These are phyloP conservation scores for Eupithecia insigniata DNA, from an alignment of 2,888 invertebrate species.

Conservation along the genomic window DNA sequence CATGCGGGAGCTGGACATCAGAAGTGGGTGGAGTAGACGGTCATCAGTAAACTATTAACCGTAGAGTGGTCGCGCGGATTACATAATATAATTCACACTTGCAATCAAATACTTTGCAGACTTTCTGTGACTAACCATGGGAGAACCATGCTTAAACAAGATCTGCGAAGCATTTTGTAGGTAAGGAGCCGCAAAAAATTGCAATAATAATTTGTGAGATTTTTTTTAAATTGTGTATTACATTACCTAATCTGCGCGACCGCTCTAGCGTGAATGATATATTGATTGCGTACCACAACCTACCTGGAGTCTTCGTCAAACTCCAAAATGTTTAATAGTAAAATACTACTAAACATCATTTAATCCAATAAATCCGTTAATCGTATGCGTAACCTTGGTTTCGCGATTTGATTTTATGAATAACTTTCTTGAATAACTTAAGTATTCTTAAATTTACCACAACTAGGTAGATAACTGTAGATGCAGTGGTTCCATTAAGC, in stretches of 20 bases:
- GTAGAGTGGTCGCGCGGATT: too few relatives aligned
- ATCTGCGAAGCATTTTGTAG: too few relatives aligned
- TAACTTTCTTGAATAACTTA: constrained; percentile 1
- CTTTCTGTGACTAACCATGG: too few relatives aligned
- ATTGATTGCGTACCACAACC: neutral
- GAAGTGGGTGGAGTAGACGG: constrained; percentile 89
- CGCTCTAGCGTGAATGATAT: too few relatives aligned
- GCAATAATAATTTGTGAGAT: too few relatives aligned
- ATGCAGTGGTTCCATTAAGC: neutral
- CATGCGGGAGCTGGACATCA: constrained; percentile 92
- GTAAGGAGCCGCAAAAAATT: too few relatives aligned
- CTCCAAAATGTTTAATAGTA: too few relatives aligned
- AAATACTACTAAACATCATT: neutral
- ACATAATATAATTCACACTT: too few relatives aligned
- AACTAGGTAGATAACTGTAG: neutral
- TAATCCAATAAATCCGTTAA: neutral
- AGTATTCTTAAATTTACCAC: neutral
- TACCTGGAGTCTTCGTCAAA: neutral
- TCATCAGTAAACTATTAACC: constrained; percentile 77
- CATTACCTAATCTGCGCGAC: too few relatives aligned
- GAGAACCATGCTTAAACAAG: too few relatives aligned
- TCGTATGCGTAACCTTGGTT: neutral
- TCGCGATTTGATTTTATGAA: neutral
- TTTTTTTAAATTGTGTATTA: too few relatives aligned
- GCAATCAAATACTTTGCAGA: too few relatives aligned